Conservation (phyloP, 2,888 invertebrate genomes). For the Creontiades dilutus region DNA sequence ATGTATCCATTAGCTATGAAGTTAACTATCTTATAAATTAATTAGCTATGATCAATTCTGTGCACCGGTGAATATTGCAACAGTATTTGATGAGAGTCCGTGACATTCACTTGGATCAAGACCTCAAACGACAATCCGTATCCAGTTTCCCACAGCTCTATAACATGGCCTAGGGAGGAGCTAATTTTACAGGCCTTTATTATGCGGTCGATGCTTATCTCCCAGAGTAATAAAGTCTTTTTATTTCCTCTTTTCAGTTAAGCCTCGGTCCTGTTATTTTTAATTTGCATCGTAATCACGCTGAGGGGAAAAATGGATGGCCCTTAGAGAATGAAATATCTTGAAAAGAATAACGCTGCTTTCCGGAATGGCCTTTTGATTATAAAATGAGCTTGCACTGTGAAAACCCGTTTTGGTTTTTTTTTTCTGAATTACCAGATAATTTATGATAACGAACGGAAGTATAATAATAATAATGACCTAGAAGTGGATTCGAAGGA, state of each 20-base stretch:
- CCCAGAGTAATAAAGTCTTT: not conserved
- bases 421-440: not conserved
- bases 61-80: too few relatives aligned
- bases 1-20: too few relatives aligned
- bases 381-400: conserved; percentile 16
- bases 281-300: conserved; percentile 39
- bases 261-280: conserved; percentile 38
- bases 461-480: not conserved
- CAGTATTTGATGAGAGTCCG: too few relatives aligned
- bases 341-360: conserved; percentile 37
- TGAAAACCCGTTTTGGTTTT: conserved; percentile 10
- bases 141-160: not conserved
- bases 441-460: conserved; percentile 31
- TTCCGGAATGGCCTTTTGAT: conserved; percentile 18
- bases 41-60: too few relatives aligned
- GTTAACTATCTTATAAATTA: too few relatives aligned
- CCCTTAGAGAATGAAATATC: conserved; percentile 42
- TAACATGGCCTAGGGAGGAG: not conserved
- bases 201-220: not conserved
- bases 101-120: too few relatives aligned
- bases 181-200: conserved; percentile 28
- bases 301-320: conserved; percentile 32
- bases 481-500: not conserved
- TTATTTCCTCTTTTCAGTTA: conserved; percentile 16
- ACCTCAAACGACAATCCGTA: too few relatives aligned